Conservation (phyloP, 2,113 vertebrate genomes). For the Damaliscus lunatus region DNA sequence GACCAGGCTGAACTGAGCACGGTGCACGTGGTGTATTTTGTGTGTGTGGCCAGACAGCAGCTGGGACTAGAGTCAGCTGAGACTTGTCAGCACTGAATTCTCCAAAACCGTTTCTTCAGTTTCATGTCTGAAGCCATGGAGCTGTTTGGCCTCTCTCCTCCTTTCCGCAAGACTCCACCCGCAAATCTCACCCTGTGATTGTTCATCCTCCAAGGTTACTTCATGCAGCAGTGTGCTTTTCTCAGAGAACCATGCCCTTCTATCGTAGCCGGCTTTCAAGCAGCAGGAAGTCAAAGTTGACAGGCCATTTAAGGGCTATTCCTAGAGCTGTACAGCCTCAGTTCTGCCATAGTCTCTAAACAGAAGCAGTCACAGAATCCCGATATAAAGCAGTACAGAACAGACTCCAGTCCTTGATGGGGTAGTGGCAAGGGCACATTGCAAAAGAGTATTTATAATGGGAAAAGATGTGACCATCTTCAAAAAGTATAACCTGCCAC, state of each 20-base stretch:
- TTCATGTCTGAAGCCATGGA: background rate
- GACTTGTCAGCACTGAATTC: background rate
- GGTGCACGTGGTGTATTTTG: accelerated
- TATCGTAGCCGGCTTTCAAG: background rate
- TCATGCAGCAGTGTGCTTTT: background rate
- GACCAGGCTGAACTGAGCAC: background rate
- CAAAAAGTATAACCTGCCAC: background rate
- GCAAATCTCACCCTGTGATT: background rate
- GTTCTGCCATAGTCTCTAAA: background rate
- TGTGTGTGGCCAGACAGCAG: background rate
- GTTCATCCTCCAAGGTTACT: background rate
- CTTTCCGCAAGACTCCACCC: background rate
- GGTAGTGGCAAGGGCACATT: background rate
- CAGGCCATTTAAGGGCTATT: background rate
- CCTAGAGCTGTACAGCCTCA: background rate
- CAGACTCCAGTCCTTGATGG: background rate
- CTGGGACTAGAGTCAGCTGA: background rate
- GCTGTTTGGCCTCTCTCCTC: background rate
- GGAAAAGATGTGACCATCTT: background rate
- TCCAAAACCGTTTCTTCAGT: background rate
- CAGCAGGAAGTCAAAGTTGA: background rate
- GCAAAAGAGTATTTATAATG: background rate
- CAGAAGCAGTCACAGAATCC: background rate
- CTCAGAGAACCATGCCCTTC: background rate
- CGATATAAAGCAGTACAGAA: background rate